These are phyloP conservation scores for Archivesica marissinica DNA, from an alignment of 1,140 invertebrate genomes.

Conservation along the genomic window DNA sequence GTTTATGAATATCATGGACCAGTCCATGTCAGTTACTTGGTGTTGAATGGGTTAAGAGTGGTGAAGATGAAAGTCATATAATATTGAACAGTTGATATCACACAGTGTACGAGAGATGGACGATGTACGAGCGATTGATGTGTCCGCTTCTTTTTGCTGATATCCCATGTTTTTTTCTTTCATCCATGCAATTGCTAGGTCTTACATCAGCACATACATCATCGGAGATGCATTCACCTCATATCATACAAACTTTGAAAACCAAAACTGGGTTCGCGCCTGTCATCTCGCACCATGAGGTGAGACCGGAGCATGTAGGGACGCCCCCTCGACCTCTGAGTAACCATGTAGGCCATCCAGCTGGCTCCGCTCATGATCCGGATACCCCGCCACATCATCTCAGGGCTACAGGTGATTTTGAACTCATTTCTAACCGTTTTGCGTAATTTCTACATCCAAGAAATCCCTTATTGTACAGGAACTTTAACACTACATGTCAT, in stretches of 20 bases:
- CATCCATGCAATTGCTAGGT: not conserved
- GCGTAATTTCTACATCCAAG: not conserved
- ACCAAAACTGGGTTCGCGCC: constrained; percentile 14
- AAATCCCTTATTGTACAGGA: not conserved
- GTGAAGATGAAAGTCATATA: no score
- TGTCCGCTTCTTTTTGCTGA: not conserved
- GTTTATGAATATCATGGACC: no score
- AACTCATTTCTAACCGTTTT: not conserved
- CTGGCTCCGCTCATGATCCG: not conserved
- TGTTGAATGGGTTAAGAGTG: no score
- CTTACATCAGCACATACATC: constrained; percentile 13
- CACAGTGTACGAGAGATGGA: not conserved
- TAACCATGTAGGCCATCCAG: constrained; percentile 33
- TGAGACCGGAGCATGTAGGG: constrained; percentile 17
- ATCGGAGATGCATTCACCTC: constrained; percentile 33
- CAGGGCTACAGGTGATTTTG: constrained; percentile 40
- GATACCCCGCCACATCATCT: constrained; percentile 35
- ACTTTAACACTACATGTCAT: no score
- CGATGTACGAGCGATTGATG: not conserved
- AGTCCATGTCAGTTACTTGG: no score
- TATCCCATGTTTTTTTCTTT: not conserved
- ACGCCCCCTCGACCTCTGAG: constrained; percentile 44
- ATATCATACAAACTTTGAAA: constrained; percentile 53
- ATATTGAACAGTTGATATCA: not conserved
- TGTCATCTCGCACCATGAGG: constrained; percentile 37